Base-by-base conservation (phyloP, 2,113 vertebrate genomes). In the Pelecanus crispus region DNA sequence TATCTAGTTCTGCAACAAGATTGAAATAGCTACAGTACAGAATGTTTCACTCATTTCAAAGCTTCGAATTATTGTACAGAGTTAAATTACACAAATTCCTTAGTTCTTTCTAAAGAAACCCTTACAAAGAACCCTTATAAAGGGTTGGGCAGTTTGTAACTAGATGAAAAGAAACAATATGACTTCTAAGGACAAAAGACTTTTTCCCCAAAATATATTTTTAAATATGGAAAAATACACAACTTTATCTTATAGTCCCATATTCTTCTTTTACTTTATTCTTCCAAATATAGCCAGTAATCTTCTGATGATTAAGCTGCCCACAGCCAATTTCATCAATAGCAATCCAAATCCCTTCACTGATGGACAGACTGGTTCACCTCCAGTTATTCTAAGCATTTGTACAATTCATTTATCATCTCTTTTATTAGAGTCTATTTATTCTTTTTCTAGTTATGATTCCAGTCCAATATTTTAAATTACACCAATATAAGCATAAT, bases 11-110 rank as follows among this genome's bases (percentile, higher is more conserved):
- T 92, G 78, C 86, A 95, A 62, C 10, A 22, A 75, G 86, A 89
- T 94, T 92, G 84, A 94, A 94, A 94, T 95, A 97, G 68, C 74
- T 89, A 61, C 45, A 61, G 56, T 75, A 94, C 68, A 91, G 40
- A 90, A 91, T 71, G 61, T 93, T 96, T 94, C 81, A 96, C n/a
- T 88, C 28, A 53, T 92, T 90, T 88, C 67, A 70, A 88, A 93
- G 32, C 18, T 86, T 71, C 50, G 71, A 45, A 32, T 88, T 89
- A 50, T 74, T 78, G 20, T 50, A 65, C 26, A 24, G 58, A 81
- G 58, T 62, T 50, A 78, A 92, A 62, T 77, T 26, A 45, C 18
- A 81, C n/a, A 53, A 70, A 67, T 31, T 63, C 29, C 16, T 68
- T 80, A 45, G 40, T 77, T 94, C 25, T 52, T 88, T 88, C 70